Base-by-base conservation (phyloP, 2,888 invertebrate species). In the Microplitis manilae region DNA sequence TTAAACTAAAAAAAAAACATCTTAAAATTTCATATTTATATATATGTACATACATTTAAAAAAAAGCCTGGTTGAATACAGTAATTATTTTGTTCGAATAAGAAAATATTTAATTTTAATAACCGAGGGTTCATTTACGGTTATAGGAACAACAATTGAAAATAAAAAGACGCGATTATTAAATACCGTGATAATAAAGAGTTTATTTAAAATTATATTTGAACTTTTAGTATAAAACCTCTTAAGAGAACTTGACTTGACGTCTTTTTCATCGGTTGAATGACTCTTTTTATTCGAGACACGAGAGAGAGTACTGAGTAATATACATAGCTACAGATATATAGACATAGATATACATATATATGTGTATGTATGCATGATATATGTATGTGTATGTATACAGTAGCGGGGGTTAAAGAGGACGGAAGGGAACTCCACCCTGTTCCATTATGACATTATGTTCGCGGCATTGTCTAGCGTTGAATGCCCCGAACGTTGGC, bases 401-500 rank as follows among this genome's bases (percentile, higher is more conserved):
- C 40, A 60, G 60, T n/a, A 39, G 62, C 41, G 62, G 68, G 64
- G 41, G 61, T 61, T n/a, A 68, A 41, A 73, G 77, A 77, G 65
- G 73, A 69, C 68, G 73, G 74, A 70, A 77, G 74, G 74, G 67
- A 77, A 74, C 78, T 75, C 75, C 84, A 80, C 84, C 85, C 83
- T 85, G 84, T 86, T 87, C 88, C 86, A 88, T 89, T 89, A 89
- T 88, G 86, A 87, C 88, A 88, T 89, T 89, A 88, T 88, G 87
- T 87, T 87, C 85, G 83, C 80, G 83, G 84, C 85, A 89, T 89
- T 89, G 89, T 89, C 87, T 87, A 84, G 78, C 82, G 81, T 81
- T 89, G 89, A 89, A 89, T 89, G 86, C 86, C 50, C 87, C 88
- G 86, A 88, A 88, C 86, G 88, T 89, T 87, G 87, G 86, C 86